phyloP scores from a whole-genome alignment of 2,113 vertebrate genomes.

The Corythornis cristatus region DNA sequence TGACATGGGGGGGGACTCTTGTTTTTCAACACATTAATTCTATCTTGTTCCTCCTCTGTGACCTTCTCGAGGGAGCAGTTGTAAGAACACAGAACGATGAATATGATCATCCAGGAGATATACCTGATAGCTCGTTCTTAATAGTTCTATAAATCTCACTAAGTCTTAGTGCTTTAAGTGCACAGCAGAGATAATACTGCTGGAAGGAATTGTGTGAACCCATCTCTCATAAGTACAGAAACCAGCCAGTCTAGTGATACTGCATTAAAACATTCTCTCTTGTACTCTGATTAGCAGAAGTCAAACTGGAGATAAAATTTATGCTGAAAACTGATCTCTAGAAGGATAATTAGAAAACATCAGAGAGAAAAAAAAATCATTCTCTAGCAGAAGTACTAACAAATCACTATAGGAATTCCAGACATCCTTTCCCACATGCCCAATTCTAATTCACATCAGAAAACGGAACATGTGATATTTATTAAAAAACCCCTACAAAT shows the following conservation, averaged over 20 bases:
- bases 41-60: background rate
- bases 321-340: background rate
- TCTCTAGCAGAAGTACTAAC: background rate
- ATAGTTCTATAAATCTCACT: slow-evolving; percentile 41
- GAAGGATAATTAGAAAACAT: background rate
- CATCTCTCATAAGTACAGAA: background rate
- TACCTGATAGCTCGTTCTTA: slow-evolving; percentile 15
- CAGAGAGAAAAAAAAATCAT: background rate
- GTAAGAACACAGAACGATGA: background rate
- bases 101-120: slow-evolving; percentile 28
- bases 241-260: background rate
- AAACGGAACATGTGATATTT: background rate
- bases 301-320: background rate
- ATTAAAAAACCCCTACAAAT: background rate
- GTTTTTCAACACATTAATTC: slow-evolving; percentile 16
- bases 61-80: background rate
- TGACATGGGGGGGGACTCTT: background rate
- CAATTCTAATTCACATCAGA: background rate
- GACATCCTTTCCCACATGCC: background rate
- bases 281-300: background rate
- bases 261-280: background rate
- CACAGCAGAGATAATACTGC: slow-evolving; percentile 5
- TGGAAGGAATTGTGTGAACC: background rate
- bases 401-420: background rate
- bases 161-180: background rate